A percentile compares a stretch with the other conserved stretches of the same genome.
Evolutionary conservation across 2,888 invertebrate species (phyloP).

Genomic region (Laspeyria flexula): DNA sequence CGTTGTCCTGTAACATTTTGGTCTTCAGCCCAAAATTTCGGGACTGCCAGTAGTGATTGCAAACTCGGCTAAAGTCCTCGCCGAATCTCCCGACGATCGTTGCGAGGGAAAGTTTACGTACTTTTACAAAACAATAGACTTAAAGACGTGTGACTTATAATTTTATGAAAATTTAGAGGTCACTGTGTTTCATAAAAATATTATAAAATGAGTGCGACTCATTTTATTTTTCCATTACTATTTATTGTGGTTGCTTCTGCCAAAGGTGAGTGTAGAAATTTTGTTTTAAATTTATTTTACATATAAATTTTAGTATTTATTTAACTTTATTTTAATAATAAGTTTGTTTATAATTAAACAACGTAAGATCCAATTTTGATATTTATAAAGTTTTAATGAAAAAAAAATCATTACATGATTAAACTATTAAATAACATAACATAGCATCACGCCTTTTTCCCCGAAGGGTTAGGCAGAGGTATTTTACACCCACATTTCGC

Average conservation of each 20-base stretch:
- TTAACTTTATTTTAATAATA: not conserved
- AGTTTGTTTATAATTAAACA: too few species aligned
- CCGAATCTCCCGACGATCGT: conserved; percentile 13
- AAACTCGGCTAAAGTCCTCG: conserved; percentile 19
- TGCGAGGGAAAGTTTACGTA: conserved; percentile 28
- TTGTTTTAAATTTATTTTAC: too few species aligned
- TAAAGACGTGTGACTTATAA: conserved; percentile 9
- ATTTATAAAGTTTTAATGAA: too few species aligned
- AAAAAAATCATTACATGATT: too few species aligned
- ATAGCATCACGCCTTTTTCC: too few species aligned
- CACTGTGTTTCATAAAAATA: conserved; percentile 1
- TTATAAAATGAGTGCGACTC: conserved; percentile 44
- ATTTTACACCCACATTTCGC: too few species aligned
- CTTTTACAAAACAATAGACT: not conserved
- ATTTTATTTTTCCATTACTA: conserved; percentile 40
- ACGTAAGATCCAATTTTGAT: too few species aligned
- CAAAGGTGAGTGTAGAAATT: conserved; percentile 51
- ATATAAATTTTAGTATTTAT: not conserved
- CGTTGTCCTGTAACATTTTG: conserved; percentile 9
- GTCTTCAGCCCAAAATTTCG: conserved; percentile 29
- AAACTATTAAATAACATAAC: too few species aligned
- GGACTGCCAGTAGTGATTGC: conserved; percentile 25
- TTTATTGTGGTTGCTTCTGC: conserved; percentile 48
- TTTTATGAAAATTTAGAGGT: conserved; percentile 1
- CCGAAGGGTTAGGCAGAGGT: too few species aligned